Evolutionary conservation across 2,113 vertebrate genomes (phyloP).

Genomic region (Pedionomus torquatus): DNA sequence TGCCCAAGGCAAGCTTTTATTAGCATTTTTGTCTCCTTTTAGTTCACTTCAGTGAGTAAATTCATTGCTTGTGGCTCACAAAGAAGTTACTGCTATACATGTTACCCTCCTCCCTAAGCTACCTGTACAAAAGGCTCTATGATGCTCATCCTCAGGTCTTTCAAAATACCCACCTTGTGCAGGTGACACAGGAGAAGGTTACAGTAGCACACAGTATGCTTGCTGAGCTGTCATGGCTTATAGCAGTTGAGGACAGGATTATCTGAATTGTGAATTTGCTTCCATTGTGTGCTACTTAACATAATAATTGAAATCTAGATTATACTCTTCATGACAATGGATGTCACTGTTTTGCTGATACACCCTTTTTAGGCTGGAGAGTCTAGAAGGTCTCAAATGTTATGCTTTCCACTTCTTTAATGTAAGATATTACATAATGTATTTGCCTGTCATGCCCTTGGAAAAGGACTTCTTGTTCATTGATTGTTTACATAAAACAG

Average conservation of each 20-base stretch:
- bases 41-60: conserved; percentile 21
- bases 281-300: not conserved
- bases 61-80: not conserved
- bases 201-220: not conserved
- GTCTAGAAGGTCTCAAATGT: not conserved
- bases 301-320: not conserved
- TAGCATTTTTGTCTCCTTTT: not conserved
- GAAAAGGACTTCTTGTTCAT: conserved; percentile 11
- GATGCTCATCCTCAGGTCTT: not conserved
- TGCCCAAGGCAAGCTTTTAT: conserved; percentile 33
- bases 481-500: conserved; percentile 46
- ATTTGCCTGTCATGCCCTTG: conserved; percentile 24
- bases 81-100: not conserved
- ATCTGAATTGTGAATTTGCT: not conserved
- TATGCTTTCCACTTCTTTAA: not conserved
- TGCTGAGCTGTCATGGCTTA: not conserved
- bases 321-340: not conserved
- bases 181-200: not conserved
- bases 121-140: not conserved
- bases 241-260: not conserved
- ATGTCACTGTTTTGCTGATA: not conserved
- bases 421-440: not conserved
- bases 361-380: not conserved
- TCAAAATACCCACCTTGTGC: not conserved
- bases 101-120: not conserved